Percentiles rank a stretch among this genome's conserved stretches.
These are phyloP conservation scores for Drosophila sechellia DNA, from an alignment of 1,140 invertebrate species.

Conservation along the genomic window DNA sequence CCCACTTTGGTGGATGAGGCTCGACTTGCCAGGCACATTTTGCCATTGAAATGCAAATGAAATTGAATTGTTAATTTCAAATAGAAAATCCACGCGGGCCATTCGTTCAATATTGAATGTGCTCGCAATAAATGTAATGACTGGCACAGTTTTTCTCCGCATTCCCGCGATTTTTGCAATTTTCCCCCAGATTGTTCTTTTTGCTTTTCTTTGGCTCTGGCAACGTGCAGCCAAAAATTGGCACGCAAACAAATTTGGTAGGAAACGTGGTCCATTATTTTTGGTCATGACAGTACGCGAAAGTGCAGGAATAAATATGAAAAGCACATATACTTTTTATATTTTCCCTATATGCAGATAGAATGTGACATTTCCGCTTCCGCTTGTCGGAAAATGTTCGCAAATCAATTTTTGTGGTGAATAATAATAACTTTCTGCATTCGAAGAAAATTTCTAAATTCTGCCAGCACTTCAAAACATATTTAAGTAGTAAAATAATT, in stretches of 20 bases:
- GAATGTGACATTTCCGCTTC: slow-evolving; percentile 75
- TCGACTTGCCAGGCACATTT: slow-evolving; percentile 54
- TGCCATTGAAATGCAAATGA: slow-evolving; percentile 81
- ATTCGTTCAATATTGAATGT: slow-evolving; percentile 82
- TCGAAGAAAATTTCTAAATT: slow-evolving; percentile 4
- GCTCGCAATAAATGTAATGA: slow-evolving; percentile 82
- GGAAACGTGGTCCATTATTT: slow-evolving; percentile 79
- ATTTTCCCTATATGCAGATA: slow-evolving; percentile 49
- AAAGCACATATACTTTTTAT: slow-evolving; percentile 29
- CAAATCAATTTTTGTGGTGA: slow-evolving; percentile 53
- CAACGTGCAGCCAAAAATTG: slow-evolving; percentile 60
- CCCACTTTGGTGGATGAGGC: slow-evolving; percentile 13
- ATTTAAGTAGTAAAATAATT: neutral
- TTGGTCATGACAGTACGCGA: slow-evolving; percentile 57
- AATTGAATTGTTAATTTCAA: slow-evolving; percentile 83
- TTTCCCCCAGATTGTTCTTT: neutral
- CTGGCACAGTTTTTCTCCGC: slow-evolving; percentile 71
- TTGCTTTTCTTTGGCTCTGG: neutral
- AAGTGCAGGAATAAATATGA: slow-evolving; percentile 22
- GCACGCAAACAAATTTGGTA: slow-evolving; percentile 81
- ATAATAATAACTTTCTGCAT: slow-evolving; percentile 29
- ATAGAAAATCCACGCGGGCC: slow-evolving; percentile 79
- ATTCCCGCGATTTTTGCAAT: slow-evolving; percentile 11
- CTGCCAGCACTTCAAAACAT: neutral
- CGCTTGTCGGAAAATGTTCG: slow-evolving; percentile 44